phyloP scores from a whole-genome alignment of 2,888 invertebrate species.

The Rhamnusium bicolor region DNA sequence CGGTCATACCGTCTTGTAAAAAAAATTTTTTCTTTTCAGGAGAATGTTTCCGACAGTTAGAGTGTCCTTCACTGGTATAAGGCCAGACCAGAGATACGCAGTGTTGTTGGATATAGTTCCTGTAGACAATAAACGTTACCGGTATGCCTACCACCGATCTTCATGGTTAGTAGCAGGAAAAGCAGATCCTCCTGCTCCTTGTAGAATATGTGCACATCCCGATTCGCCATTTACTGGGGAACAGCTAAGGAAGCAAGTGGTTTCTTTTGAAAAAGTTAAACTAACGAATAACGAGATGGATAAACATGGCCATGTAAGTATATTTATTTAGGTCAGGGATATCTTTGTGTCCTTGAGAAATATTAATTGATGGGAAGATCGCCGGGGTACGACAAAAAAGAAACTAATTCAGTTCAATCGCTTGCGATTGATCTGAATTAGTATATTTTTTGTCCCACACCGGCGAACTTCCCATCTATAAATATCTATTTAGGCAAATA shows the following conservation, averaged over 20 bases:
- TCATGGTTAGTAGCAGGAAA: conserved; percentile 99
- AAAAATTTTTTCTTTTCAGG: conserved; percentile 73
- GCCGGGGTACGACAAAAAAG: too few relatives aligned
- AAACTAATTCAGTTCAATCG: too few relatives aligned
- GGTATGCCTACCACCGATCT: conserved; percentile 98
- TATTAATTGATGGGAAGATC: too few relatives aligned
- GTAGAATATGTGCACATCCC: conserved; percentile 95
- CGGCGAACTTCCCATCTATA: too few relatives aligned
- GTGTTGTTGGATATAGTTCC: conserved; percentile 97
- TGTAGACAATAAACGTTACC: conserved; percentile 95
- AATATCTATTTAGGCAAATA: too few relatives aligned
- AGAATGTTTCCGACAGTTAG: conserved; percentile 99
- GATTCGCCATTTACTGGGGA: conserved; percentile 97
- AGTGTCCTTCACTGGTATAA: conserved; percentile 90
- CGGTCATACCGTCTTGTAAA: too few relatives aligned
- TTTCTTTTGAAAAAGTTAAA: conserved; percentile 98
- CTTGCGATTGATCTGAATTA: too few relatives aligned
- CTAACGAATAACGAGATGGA: conserved; percentile 99
- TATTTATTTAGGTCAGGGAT: not conserved
- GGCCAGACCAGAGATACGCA: conserved; percentile 88
- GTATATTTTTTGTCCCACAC: too few relatives aligned
- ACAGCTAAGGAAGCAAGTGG: conserved; percentile 95
- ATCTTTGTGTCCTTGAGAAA: too few relatives aligned
- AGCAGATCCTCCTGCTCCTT: conserved; percentile 96
- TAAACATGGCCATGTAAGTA: conserved; percentile 92